Evolutionary conservation across 2,888 invertebrate species (phyloP).

Genomic region (Campaea margaritaria): DNA sequence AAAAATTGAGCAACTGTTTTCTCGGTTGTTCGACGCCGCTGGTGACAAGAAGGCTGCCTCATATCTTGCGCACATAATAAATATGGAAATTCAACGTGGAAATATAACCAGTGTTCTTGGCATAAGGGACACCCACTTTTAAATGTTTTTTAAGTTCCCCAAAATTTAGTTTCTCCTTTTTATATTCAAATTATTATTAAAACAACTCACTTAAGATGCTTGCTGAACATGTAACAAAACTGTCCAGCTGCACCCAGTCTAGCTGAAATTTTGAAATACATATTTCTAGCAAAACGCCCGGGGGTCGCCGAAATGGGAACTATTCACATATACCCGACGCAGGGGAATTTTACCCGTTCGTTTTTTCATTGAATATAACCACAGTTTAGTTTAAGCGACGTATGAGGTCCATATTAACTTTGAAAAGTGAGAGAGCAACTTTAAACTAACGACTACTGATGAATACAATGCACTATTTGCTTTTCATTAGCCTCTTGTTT

Average conservation of each 20-base stretch:
- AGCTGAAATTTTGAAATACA: slow-evolving; percentile 64
- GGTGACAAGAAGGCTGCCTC: too few species aligned
- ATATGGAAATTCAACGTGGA: too few species aligned
- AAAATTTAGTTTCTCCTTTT: too few species aligned
- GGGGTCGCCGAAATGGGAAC: slow-evolving; percentile 53
- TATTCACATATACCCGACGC: slow-evolving; percentile 62
- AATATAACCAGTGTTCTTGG: too few species aligned
- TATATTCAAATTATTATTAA: too few species aligned
- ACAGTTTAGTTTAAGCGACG: slow-evolving; percentile 34
- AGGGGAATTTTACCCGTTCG: slow-evolving; percentile 55
- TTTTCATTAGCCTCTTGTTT: slow-evolving; percentile 12
- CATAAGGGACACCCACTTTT: too few species aligned
- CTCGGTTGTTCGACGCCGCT: too few species aligned
- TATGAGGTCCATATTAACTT: slow-evolving; percentile 38
- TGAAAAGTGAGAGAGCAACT: slow-evolving; percentile 16
- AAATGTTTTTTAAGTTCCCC: too few species aligned
- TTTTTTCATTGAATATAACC: slow-evolving; percentile 57
- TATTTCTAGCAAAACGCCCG: slow-evolving; percentile 61
- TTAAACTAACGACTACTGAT: not conserved
- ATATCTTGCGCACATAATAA: too few species aligned
- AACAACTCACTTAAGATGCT: not conserved
- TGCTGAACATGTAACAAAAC: not conserved
- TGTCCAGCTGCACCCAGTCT: slow-evolving; percentile 1
- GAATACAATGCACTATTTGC: slow-evolving; percentile 9
- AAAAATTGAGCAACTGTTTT: too few species aligned